Conservation (phyloP, 2,888 invertebrate genomes). For the Ariolimax columbianus region DNA sequence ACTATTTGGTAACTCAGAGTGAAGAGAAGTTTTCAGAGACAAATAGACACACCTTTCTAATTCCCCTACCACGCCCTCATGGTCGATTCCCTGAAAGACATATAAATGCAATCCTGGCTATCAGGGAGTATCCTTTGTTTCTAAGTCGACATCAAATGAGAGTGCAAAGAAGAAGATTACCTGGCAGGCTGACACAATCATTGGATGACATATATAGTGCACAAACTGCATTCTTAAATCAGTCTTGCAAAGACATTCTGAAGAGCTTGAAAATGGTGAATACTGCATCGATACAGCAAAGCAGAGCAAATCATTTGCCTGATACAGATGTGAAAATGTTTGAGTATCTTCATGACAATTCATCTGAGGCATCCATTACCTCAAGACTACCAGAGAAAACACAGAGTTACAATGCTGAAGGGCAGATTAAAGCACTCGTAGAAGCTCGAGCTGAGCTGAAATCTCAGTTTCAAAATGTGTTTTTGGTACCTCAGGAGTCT, state of each 20-base stretch:
- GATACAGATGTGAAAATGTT: background rate
- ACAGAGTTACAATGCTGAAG: background rate
- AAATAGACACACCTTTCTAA: background rate
- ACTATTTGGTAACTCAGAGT: background rate
- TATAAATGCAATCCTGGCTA: constrained; percentile 57
- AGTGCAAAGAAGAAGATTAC: constrained; percentile 28
- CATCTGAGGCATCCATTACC: background rate
- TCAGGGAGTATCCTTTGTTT: constrained; percentile 51
- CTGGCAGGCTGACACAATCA: constrained; percentile 53
- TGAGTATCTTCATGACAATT: background rate
- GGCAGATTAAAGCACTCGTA: background rate
- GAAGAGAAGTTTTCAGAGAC: background rate
- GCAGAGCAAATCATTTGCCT: background rate
- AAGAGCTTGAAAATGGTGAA: background rate
- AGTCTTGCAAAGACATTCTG: background rate
- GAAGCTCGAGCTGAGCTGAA: background rate
- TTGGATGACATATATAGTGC: constrained; percentile 41
- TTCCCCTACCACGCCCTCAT: constrained; percentile 33
- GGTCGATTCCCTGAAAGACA: constrained; percentile 58
- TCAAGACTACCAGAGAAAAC: background rate
- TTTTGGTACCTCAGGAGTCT: background rate
- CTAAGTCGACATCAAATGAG: background rate
- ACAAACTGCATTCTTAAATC: background rate
- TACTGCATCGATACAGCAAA: background rate
- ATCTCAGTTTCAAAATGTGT: background rate